phyloP scores from a whole-genome alignment of 2,888 invertebrate species.

The Spisula solida region DNA sequence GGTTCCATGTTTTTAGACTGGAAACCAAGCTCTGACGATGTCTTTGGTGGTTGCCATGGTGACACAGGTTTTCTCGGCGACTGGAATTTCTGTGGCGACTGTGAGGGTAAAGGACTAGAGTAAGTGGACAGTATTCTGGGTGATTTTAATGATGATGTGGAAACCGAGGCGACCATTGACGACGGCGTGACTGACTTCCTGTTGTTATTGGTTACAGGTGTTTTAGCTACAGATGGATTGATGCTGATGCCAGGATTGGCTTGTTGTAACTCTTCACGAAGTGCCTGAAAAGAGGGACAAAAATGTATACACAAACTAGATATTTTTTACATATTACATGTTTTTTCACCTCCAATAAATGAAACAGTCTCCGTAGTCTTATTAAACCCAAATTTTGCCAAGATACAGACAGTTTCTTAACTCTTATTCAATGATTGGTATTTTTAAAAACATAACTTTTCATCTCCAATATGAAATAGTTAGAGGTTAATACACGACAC shows the following conservation, averaged over 20 bases:
- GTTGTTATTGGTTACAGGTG: slow-evolving; percentile 39
- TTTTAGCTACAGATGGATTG: slow-evolving; percentile 38
- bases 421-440: too few relatives aligned
- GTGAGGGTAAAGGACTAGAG: slow-evolving; percentile 53
- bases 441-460: too few relatives aligned
- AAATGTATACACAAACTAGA: neutral
- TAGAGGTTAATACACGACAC: too few relatives aligned
- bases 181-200: slow-evolving; percentile 51
- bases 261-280: slow-evolving; percentile 64
- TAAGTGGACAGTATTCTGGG: slow-evolving; percentile 47
- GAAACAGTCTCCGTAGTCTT: too few relatives aligned
- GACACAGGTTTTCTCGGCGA: slow-evolving; percentile 35
- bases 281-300: slow-evolving; percentile 55
- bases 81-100: slow-evolving; percentile 54
- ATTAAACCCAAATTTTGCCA: too few relatives aligned
- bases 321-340: too few relatives aligned
- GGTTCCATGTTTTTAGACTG: neutral
- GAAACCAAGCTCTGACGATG: neutral
- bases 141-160: slow-evolving; percentile 12
- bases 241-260: neutral
- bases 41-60: slow-evolving; percentile 21
- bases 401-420: too few relatives aligned
- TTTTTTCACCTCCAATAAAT: too few relatives aligned
- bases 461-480: too few relatives aligned
- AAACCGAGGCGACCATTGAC: slow-evolving; percentile 8